phyloP scores from a whole-genome alignment of 2,888 invertebrate genomes.

The Ferrisia virgata region DNA sequence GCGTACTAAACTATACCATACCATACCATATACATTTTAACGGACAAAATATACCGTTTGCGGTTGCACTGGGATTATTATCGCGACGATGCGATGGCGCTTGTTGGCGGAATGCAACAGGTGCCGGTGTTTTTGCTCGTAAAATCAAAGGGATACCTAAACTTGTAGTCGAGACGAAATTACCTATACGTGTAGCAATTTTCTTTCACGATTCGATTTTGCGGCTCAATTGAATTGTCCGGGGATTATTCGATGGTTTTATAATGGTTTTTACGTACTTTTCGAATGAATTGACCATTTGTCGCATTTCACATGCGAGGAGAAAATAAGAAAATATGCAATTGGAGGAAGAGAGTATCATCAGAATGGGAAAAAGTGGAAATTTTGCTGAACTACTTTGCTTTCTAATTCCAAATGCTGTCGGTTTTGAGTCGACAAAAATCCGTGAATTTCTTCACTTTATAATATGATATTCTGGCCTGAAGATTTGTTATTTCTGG shows the following conservation, averaged over 20 bases:
- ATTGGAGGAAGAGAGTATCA: too few relatives aligned
- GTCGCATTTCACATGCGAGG: neutral
- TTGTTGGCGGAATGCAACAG: neutral
- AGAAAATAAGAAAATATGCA: too few relatives aligned
- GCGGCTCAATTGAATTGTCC: neutral
- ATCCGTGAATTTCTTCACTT: too few relatives aligned
- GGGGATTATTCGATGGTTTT: neutral
- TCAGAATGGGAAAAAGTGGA: too few relatives aligned
- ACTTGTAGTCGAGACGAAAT: neutral
- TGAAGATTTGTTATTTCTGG: too few relatives aligned
- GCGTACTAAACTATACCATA: neutral
- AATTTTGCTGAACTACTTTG: too few relatives aligned
- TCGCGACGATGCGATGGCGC: neutral
- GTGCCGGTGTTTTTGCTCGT: neutral
- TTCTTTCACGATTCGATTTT: neutral
- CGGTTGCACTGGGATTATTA: constrained; percentile 28
- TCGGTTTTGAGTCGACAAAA: too few relatives aligned
- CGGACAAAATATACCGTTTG: constrained; percentile 36
- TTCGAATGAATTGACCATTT: neutral
- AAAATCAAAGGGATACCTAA: constrained; percentile 14
- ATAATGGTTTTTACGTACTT: neutral
- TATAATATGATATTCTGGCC: too few relatives aligned
- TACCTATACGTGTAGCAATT: too few relatives aligned
- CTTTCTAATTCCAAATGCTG: too few relatives aligned
- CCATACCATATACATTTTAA: constrained; percentile 16